These are phyloP conservation scores for Orthosia incerta DNA, from an alignment of 2,888 invertebrate species.

Conservation along the genomic window DNA sequence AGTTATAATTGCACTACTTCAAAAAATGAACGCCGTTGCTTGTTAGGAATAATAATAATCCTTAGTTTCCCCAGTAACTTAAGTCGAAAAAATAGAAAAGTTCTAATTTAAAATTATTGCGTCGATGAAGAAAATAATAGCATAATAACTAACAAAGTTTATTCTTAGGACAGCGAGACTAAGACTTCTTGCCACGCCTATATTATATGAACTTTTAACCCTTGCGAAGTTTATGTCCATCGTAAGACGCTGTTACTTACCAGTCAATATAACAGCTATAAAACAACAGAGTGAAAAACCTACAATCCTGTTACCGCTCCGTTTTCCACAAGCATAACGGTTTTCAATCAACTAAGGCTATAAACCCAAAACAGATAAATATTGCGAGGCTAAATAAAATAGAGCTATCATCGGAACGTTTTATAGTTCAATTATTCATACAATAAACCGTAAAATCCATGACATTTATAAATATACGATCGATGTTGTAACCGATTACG, in stretches of 20 bases:
- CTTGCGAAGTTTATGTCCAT: constrained; percentile 45
- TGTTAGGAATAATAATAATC: neutral
- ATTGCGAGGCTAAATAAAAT: constrained; percentile 64
- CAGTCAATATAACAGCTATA: constrained; percentile 28
- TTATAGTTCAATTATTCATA: constrained; percentile 74
- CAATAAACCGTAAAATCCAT: constrained; percentile 79
- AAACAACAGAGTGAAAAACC: constrained; percentile 26
- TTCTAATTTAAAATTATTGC: constrained; percentile 52
- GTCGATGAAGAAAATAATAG: constrained; percentile 45
- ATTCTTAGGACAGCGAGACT: constrained; percentile 32
- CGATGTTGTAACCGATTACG: constrained; percentile 79
- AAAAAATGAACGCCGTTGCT: neutral
- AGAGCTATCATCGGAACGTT: constrained; percentile 63
- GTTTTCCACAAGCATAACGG: constrained; percentile 46
- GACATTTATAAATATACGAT: constrained; percentile 83
- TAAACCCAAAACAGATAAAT: constrained; percentile 36
- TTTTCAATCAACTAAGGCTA: constrained; percentile 29
- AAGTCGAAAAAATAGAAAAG: constrained; percentile 29
- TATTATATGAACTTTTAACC: constrained; percentile 61
- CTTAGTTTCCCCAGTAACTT: neutral
- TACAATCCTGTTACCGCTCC: constrained; percentile 22
- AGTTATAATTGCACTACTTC: neutral
- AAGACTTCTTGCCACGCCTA: constrained; percentile 55
- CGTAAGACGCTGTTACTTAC: constrained; percentile 47
- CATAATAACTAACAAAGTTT: constrained; percentile 48